A percentile compares a stretch with the other conserved stretches of the same genome.
These are phyloP conservation scores for Drosophila tristis DNA, from an alignment of 1,140 invertebrate species.

Conservation along the genomic window DNA sequence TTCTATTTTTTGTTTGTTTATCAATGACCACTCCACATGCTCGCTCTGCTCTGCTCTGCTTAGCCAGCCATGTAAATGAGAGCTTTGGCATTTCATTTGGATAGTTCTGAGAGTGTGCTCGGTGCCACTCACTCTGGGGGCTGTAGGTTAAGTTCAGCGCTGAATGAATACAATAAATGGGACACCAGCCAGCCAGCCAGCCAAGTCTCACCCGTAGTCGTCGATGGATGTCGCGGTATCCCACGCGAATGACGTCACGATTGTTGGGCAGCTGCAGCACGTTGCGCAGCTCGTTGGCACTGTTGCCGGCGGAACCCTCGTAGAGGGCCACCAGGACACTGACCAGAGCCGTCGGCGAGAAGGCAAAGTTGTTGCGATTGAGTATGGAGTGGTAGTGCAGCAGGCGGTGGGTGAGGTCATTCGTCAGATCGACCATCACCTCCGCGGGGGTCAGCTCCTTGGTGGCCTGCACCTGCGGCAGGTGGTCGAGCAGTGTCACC, in stretches of 20 bases:
- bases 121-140: constrained; percentile 12
- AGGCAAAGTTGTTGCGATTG: constrained; percentile 92
- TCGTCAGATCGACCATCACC: constrained; percentile 91
- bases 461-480: constrained; percentile 56
- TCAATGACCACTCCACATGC: constrained; percentile 48
- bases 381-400: constrained; percentile 88
- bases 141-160: constrained; percentile 55
- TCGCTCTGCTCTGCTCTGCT: neutral
- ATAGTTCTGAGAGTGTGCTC: constrained; percentile 11
- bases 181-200: neutral
- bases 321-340: constrained; percentile 91
- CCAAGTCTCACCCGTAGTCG: constrained; percentile 87
- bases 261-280: constrained; percentile 89
- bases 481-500: constrained; percentile 52
- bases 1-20: constrained; percentile 43
- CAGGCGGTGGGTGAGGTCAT: constrained; percentile 89
- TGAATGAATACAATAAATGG: neutral
- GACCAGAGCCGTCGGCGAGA: constrained; percentile 91
- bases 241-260: constrained; percentile 89
- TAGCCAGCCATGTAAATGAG: constrained; percentile 69
- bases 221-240: constrained; percentile 91
- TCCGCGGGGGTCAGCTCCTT: constrained; percentile 86
- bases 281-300: constrained; percentile 88
- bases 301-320: constrained; percentile 89
- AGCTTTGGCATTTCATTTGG: constrained; percentile 27